phyloP scores from a whole-genome alignment of 2,113 vertebrate species.

The Megalops atlanticus region DNA sequence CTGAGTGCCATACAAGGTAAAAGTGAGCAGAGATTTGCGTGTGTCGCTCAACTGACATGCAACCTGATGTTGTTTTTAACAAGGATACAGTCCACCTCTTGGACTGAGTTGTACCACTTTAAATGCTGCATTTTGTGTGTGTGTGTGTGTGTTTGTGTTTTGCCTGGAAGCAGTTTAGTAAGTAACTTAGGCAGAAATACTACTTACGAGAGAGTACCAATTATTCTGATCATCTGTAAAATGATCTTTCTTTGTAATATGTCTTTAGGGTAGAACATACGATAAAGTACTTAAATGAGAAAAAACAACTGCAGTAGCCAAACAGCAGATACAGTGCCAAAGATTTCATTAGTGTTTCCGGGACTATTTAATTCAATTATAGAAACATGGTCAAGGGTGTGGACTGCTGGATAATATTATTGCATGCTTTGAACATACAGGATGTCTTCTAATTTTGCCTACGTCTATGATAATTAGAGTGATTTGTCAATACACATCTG shows the following conservation, averaged over 20 bases:
- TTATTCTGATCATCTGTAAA: too few species aligned
- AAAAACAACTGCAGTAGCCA: not conserved
- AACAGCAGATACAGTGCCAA: not conserved
- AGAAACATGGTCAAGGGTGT: not conserved
- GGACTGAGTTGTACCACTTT: not conserved
- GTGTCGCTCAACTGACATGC: not conserved
- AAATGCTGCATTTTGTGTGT: not conserved
- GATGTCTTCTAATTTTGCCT: not conserved
- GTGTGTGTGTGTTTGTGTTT: too few species aligned
- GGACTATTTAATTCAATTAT: not conserved
- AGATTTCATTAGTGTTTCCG: not conserved
- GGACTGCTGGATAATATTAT: not conserved
- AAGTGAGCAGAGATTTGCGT: not conserved
- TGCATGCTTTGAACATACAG: not conserved
- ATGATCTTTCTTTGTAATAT: too few species aligned
- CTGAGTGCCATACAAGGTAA: not conserved
- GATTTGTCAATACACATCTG: not conserved
- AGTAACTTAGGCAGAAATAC: not conserved
- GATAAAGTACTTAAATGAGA: not conserved
- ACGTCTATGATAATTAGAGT: not conserved
- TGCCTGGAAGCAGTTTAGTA: not conserved
- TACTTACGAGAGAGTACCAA: not conserved
- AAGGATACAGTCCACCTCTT: not conserved
- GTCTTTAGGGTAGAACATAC: not conserved
- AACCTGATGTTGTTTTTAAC: not conserved